Evolutionary conservation across 2,797 vertebrate species (phyloP).

Genomic region (Gymnopithys bicolor): DNA sequence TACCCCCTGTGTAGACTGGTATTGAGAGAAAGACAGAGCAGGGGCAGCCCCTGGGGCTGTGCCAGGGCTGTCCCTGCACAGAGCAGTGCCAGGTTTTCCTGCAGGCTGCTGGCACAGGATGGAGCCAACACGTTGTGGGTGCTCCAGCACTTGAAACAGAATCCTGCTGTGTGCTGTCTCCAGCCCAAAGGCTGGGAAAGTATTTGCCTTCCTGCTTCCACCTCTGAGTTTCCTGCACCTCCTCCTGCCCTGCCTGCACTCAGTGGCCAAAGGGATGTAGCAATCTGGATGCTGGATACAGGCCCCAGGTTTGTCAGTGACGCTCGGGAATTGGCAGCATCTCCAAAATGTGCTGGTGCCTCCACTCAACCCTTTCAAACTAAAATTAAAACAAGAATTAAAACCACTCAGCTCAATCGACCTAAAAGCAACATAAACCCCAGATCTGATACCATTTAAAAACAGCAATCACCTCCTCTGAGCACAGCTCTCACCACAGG

Average conservation of each 20-base stretch:
- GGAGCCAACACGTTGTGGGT: background rate
- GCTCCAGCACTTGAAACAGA: background rate
- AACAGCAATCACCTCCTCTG: background rate
- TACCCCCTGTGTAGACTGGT: background rate
- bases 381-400: too few species aligned
- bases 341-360: background rate
- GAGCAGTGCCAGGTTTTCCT: background rate
- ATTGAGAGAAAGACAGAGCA: background rate
- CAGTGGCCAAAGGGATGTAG: background rate
- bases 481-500: background rate
- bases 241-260: background rate
- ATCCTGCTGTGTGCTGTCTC: background rate
- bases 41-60: background rate
- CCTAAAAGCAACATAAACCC: background rate
- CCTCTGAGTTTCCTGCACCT: background rate
- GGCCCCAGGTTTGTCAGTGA: accelerated
- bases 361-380: background rate
- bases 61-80: background rate
- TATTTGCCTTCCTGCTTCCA: background rate
- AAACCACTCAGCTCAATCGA: background rate
- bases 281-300: background rate
- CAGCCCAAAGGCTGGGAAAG: background rate
- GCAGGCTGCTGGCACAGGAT: background rate
- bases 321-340: background rate
- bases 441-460: background rate